Conservation (phyloP, 2,113 vertebrate genomes). For the zebrafish (Danio rerio) region DNA sequence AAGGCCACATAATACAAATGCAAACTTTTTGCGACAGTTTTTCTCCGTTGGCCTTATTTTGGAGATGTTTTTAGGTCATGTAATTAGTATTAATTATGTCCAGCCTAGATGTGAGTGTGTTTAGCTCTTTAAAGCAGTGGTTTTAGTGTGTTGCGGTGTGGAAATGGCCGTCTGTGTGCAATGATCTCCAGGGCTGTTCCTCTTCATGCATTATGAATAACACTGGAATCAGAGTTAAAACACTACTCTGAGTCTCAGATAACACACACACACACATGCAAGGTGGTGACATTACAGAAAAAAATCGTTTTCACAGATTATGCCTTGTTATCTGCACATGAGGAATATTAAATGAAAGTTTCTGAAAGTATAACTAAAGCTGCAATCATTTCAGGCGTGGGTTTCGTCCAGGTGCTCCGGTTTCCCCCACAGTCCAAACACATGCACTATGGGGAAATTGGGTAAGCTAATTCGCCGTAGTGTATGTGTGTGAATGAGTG, state of each 20-base stretch:
- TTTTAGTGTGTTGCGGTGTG: constrained; percentile 11
- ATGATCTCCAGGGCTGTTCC: constrained; percentile 50
- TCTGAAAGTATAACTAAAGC: no score
- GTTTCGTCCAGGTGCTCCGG: no score
- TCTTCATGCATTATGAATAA: constrained; percentile 55
- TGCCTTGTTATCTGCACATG: no score
- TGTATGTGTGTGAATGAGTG: no score
- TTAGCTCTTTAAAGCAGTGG: not conserved
- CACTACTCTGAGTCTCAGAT: constrained; percentile 1
- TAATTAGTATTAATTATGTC: constrained; percentile 33
- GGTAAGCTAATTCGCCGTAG: no score
- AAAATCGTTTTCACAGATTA: constrained; percentile 19
- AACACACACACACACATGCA: constrained; percentile 20
- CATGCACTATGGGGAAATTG: no score
- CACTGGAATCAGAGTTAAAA: constrained; percentile 42
- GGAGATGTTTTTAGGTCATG: constrained; percentile 34
- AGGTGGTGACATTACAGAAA: constrained; percentile 21
- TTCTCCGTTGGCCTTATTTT: not conserved
- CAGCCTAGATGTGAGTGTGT: constrained; percentile 15
- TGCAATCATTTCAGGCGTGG: no score
- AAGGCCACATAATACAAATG: not conserved
- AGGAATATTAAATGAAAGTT: no score
- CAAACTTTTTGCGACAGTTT: not conserved
- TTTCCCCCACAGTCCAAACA: no score
- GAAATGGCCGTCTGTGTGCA: constrained; percentile 41